Evolutionary conservation across 2,888 invertebrate genomes (phyloP).

Genomic region (Epistrophella euchroma): DNA sequence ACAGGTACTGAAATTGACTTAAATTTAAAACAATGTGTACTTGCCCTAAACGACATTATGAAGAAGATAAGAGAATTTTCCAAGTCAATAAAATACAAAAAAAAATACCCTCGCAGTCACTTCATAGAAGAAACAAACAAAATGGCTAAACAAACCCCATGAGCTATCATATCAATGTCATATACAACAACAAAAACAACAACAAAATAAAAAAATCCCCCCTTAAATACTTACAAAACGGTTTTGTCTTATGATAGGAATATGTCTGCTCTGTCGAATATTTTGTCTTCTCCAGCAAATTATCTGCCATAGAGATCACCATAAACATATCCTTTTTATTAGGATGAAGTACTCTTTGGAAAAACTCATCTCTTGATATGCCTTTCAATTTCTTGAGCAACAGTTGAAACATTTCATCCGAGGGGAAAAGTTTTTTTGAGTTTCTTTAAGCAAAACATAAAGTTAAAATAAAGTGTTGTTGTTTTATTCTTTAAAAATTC

Average conservation of each 20-base stretch:
- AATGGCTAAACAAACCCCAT: no score
- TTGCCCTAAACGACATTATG: no score
- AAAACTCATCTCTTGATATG: slow-evolving; percentile 52
- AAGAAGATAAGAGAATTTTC: no score
- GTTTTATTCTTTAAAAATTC: not conserved
- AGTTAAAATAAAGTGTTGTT: not conserved
- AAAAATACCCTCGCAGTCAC: no score
- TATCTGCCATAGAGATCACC: slow-evolving; percentile 50
- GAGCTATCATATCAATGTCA: no score
- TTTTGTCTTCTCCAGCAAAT: slow-evolving; percentile 59
- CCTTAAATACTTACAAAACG: slow-evolving; percentile 57
- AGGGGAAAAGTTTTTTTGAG: slow-evolving; percentile 55
- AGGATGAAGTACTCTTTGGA: slow-evolving; percentile 51
- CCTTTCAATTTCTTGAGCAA: slow-evolving; percentile 39
- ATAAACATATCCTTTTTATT: slow-evolving; percentile 65
- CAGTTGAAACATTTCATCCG: slow-evolving; percentile 49
- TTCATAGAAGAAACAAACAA: no score
- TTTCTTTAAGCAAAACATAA: slow-evolving; percentile 34
- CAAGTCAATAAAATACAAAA: no score
- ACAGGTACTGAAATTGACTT: no score
- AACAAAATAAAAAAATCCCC: slow-evolving; percentile 4
- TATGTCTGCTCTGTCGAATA: slow-evolving; percentile 63
- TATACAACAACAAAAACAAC: no score
- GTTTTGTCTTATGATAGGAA: slow-evolving; percentile 63
- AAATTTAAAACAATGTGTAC: no score